These are phyloP conservation scores for Pelobates cultripes DNA, from an alignment of 2,797 vertebrate genomes.

Conservation along the genomic window DNA sequence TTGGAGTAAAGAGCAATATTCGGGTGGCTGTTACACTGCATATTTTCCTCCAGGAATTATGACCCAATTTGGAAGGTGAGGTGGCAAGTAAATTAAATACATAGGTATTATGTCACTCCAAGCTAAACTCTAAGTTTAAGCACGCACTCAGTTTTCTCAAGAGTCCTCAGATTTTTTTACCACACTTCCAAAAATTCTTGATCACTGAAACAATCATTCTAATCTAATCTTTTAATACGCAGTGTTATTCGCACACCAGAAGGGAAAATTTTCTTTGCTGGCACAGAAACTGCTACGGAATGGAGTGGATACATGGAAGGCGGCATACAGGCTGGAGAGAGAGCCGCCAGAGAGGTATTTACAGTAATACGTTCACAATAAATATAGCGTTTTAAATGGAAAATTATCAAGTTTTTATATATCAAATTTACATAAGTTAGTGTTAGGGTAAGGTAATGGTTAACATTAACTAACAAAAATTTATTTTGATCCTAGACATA, in stretches of 20 bases:
- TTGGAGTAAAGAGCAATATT: constrained; percentile 76
- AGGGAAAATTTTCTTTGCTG: constrained; percentile 75
- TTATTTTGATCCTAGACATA: too few species aligned
- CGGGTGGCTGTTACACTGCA: constrained; percentile 76
- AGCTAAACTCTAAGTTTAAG: too few species aligned
- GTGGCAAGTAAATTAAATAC: neutral
- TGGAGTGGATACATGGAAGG: constrained; percentile 83
- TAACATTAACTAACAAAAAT: too few species aligned
- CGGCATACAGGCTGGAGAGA: constrained; percentile 76
- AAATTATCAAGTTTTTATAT: neutral
- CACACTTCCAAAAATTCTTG: too few species aligned
- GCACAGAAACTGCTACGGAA: constrained; percentile 75
- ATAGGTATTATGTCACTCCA: too few species aligned
- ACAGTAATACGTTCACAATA: neutral
- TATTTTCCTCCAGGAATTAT: constrained; percentile 79
- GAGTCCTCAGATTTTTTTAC: too few species aligned
- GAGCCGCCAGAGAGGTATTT: constrained; percentile 77
- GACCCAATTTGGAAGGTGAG: constrained; percentile 75
- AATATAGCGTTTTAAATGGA: neutral
- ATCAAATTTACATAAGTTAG: too few species aligned
- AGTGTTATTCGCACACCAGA: constrained; percentile 75
- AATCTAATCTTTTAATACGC: constrained; percentile 19
- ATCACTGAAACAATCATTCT: too few species aligned
- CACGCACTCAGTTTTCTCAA: too few species aligned
- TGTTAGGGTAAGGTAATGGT: too few species aligned